These are phyloP conservation scores for Tetheella fluctuosa DNA, from an alignment of 2,888 invertebrate genomes.

Conservation along the genomic window DNA sequence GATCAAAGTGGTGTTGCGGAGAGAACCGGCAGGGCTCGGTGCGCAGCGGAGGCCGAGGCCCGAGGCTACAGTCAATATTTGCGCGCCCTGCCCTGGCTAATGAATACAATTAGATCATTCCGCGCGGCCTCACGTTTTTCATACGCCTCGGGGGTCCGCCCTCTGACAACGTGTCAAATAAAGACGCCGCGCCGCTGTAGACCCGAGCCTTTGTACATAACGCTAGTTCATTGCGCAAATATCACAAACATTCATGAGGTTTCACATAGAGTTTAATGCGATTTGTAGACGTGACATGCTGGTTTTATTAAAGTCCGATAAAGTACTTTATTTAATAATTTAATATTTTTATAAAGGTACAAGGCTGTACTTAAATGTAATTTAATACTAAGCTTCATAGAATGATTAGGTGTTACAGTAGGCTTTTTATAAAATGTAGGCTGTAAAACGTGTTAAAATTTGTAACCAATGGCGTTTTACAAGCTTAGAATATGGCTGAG, in stretches of 20 bases:
- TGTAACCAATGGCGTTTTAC: no score
- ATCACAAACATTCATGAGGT: conserved; percentile 42
- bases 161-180: conserved; percentile 73
- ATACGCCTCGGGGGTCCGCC: conserved; percentile 69
- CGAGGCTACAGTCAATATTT: conserved; percentile 78
- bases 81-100: conserved; percentile 78
- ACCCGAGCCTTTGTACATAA: conserved; percentile 61
- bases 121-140: conserved; percentile 82
- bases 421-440: neutral
- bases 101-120: conserved; percentile 85
- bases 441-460: no score
- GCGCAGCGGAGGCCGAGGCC: conserved; percentile 26
- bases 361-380: neutral
- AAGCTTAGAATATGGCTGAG: no score
- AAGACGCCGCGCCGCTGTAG: conserved; percentile 42
- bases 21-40: conserved; percentile 22
- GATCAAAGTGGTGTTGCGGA: conserved; percentile 37
- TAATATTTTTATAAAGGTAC: neutral
- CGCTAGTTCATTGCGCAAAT: conserved; percentile 57
- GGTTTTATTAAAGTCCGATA: neutral
- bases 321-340: neutral
- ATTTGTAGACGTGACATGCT: conserved; percentile 31
- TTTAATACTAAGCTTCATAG: neutral
- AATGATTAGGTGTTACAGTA: neutral
- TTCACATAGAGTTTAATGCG: conserved; percentile 33